Base-by-base conservation (phyloP, 1,140 invertebrate species). In the Aphelenchoides fujianensis region DNA sequence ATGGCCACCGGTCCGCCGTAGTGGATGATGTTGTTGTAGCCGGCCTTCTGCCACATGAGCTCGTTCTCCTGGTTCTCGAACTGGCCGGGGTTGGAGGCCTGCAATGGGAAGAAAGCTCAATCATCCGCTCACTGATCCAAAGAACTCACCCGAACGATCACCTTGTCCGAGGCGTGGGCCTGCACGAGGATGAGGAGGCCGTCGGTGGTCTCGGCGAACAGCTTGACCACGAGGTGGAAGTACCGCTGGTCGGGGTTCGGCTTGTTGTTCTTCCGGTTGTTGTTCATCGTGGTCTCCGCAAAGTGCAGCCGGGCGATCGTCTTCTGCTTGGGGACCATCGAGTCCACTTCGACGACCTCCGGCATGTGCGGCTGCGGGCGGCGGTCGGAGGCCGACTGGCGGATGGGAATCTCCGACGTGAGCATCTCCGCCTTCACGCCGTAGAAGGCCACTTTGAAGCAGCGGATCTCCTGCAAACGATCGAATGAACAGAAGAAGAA, bases 231-330 rank as follows among this genome's bases (percentile, higher is more conserved):
- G 37, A 98, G 87, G 82, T 90, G 87, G 83, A 91, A 98, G 86
- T 95, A 97, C 68, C 94, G 88, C 85, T 98, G 95, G 86, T 98
- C 95, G 0, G 95, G 95, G 88, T 98, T 98, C 0, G 95, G 95
- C 79, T 72, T 9, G 95, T 93, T 41, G 0, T 94, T 94, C 86
- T 98, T 98, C 37, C 95, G 86, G 94, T 97, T 97, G 79, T 98
- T 98, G 85, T 98, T 98, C 69, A 92, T 92, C 0, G 95, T 98
- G 0, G 95, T 98, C 85, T 98, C 95, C 59, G 93, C 94, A 86
- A 98, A 98, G 86, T 98, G 95, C 9, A 98, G 87, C 41, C 95
- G 88, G 0, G 94, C 94, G 1, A 97, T 93, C 0, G 95, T 97
- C 30, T 96, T 78, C 74, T 89, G 88, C 9, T 84, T 85, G 32